phyloP scores from a whole-genome alignment of 2,888 invertebrate species.

The Sussaba pulchella region DNA sequence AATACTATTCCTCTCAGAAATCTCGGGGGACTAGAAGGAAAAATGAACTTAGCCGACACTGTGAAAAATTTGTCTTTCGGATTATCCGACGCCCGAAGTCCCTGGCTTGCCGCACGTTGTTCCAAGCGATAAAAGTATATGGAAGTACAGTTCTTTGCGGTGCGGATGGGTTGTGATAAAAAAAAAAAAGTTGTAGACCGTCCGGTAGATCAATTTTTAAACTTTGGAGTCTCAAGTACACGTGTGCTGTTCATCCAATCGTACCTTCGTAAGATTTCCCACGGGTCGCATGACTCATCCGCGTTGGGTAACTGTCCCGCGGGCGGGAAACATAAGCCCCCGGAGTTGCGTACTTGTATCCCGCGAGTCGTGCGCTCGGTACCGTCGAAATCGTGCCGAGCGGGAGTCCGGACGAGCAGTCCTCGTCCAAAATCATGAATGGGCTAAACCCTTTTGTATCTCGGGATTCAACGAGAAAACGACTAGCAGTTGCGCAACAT shows the following conservation, averaged over 20 bases:
- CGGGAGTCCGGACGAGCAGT: background rate
- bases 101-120: background rate
- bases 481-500: background rate
- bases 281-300: constrained; percentile 80
- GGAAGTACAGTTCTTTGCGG: background rate
- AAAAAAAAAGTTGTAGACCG: constrained; percentile 12
- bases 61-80: background rate
- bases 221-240: constrained; percentile 58
- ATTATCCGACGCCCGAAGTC: background rate
- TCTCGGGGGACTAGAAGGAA: too few relatives aligned
- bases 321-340: constrained; percentile 56
- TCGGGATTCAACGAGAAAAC: constrained; percentile 9
- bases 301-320: constrained; percentile 74
- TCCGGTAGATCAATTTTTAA: constrained; percentile 58
- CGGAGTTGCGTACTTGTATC: constrained; percentile 32
- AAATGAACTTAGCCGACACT: too few relatives aligned
- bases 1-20: too few relatives aligned
- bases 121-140: background rate
- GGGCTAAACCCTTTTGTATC: background rate
- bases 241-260: constrained; percentile 68
- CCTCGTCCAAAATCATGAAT: constrained; percentile 15
- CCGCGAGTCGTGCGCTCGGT: constrained; percentile 24
- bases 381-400: background rate
- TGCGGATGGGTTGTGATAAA: constrained; percentile 22
- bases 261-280: constrained; percentile 82